Evolutionary conservation across 1,140 invertebrate species (phyloP), one percentile per base, ranked within the genome.

Genomic region (Calephelis virginiensis): DNA sequence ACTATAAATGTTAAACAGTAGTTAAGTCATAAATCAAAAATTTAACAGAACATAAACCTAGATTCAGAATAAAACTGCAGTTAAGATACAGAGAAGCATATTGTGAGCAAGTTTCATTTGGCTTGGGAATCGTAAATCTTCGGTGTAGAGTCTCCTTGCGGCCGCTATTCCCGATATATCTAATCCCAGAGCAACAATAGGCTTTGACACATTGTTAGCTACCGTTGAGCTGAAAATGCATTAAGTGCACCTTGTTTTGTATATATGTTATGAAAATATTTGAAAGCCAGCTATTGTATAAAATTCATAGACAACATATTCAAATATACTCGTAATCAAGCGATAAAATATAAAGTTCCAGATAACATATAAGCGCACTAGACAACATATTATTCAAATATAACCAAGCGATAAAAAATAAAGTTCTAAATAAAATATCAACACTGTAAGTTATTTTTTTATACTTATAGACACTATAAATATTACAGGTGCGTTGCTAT

Each of bases 71-170:
- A 62, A 56, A 70, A 66, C 49, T 8, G 14, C 6, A 71, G 66
- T 71, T 66, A 37, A 66, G 70, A 68, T 66, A 71, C 69, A 66
- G 56, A 61, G 13, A 49, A 65, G 63, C 67, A 68, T 71, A 71
- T 64, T 71, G 59, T 67, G 45, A 67, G 70, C 66, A 68, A 64
- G 66, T 68, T 68, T 60, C 63, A 65, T 28, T 64, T 37, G 61
- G 45, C 64, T 59, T 37, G 63, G 73, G 74, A 49, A 60, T 70
- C 74, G 74, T 76, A 76, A 76, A 76, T 76, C 69, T 76, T 69
- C 63, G 68, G 68, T 71, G 67, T 64, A 66, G 50, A 66, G 69
- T 71, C 71, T 63, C 65, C 65, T 45, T 60, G 72, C 59, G 64
- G 66, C 68, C 69, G 67, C 53, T 56, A 56, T 71, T 59, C 65